phyloP scores from a whole-genome alignment of 2,888 invertebrate species.

The Lymantria monacha region DNA sequence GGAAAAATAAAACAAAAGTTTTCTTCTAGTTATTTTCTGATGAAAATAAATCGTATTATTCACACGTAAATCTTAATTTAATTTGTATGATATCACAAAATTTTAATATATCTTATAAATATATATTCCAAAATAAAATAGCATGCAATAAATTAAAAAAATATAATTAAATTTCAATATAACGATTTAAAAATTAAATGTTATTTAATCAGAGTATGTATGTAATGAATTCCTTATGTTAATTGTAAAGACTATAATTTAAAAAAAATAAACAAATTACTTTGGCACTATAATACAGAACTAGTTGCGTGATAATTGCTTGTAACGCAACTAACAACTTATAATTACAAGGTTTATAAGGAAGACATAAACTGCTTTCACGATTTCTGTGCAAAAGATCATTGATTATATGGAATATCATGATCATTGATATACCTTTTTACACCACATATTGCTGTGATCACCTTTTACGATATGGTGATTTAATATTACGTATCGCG shows the following conservation, averaged over 20 bases:
- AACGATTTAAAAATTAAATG: too few species aligned
- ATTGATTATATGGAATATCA: slow-evolving; percentile 32
- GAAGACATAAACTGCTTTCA: slow-evolving; percentile 71
- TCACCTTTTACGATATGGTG: slow-evolving; percentile 23
- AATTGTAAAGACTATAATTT: neutral
- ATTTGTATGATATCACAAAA: too few species aligned
- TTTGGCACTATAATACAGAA: slow-evolving; percentile 35
- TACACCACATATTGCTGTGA: slow-evolving; percentile 19
- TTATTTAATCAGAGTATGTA: neutral
- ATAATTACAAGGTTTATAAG: slow-evolving; percentile 53
- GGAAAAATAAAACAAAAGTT: too few species aligned
- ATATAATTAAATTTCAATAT: neutral
- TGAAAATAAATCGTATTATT: too few species aligned
- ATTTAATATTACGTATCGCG: slow-evolving; percentile 33
- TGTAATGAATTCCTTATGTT: neutral
- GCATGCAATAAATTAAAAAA: neutral
- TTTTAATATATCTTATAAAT: too few species aligned
- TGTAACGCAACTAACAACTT: slow-evolving; percentile 19
- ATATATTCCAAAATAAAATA: too few species aligned
- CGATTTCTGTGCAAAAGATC: slow-evolving; percentile 50
- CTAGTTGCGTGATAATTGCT: slow-evolving; percentile 36
- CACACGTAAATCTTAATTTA: too few species aligned
- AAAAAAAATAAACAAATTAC: slow-evolving; percentile 20
- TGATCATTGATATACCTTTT: too few species aligned
- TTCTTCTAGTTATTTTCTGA: too few species aligned